These are phyloP conservation scores for Lacanobia wlatinum DNA, from an alignment of 2,888 invertebrate genomes.

Conservation along the genomic window DNA sequence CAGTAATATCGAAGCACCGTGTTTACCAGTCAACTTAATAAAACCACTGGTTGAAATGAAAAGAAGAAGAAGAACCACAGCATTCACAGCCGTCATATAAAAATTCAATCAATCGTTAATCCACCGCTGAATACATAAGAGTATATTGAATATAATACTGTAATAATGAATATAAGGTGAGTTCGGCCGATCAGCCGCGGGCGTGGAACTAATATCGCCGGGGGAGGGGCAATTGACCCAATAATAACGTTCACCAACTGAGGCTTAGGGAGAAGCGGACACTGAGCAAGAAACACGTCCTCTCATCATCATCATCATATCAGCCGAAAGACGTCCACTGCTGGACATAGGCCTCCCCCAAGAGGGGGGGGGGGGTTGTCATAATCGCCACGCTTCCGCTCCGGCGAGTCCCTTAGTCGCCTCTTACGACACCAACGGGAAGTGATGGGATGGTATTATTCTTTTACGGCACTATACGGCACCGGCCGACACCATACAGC, in stretches of 20 bases:
- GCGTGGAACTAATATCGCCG: conserved; percentile 68
- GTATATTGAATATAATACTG: conserved; percentile 68
- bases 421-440: no score
- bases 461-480: no score
- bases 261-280: conserved; percentile 58
- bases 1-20: conserved; percentile 27
- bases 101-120: conserved; percentile 61
- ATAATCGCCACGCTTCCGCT: no score
- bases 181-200: conserved; percentile 64
- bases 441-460: no score
- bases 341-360: no score
- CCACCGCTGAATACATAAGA: conserved; percentile 58
- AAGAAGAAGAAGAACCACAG: conserved; percentile 10
- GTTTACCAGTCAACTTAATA: conserved; percentile 37
- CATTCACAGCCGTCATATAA: conserved; percentile 55
- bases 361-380: no score
- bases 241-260: conserved; percentile 78
- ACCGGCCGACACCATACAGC: no score
- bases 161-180: conserved; percentile 68
- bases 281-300: conserved; percentile 38
- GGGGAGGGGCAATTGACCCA: conserved; percentile 80
- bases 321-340: no score
- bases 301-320: no score
- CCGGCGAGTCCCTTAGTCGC: no score
- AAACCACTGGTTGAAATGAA: conserved; percentile 35